Base-by-base conservation (phyloP, 1,140 invertebrate genomes). In the Bombus turneri region DNA sequence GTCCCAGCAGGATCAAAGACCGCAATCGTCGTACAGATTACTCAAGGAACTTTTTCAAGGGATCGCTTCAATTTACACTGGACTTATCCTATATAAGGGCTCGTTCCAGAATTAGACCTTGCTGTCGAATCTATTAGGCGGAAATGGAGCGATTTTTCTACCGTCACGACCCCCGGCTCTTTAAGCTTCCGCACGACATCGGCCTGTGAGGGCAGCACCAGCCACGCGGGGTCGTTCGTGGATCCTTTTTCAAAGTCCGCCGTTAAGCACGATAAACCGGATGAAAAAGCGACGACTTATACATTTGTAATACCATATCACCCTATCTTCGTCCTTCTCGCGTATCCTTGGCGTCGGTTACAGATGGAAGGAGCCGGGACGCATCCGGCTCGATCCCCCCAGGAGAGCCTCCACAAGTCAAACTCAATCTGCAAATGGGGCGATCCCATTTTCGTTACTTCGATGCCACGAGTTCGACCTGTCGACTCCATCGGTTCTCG, bases 241-340 rank as follows among this genome's bases (percentile, higher is more conserved):
- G 18, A 41, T 80, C 62, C 73, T 89, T 85, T 87, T 81, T 82
- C 74, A 85, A 66, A 64, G 71, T 77, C 77, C 37, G 31, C n/a
- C 62, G 72, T 79, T 62, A 87, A 83, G 71, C 47, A 37, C 81
- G 85, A 89, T 90, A 90, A 90, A 76, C 43, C 75, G 62, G 76
- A 90, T 87, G 83, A 87, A 89, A 76, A 82, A 79, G 75, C 53
- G 66, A n/a, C 68, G 79, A 43, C 57, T 76, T 90, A 85, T 85
- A 90, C 86, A 90, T 90, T 90, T 90, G 90, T 89, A 90, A 90
- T 85, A 72, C 57, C 80, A 53, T 62, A 77, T 89, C 88, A 43
- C 28, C 86, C 82, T 90, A 89, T 90, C 79, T 53, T 53, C 47
- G 18, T 53, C 18, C 6, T 53, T 8, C 47, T 85, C 87, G 64